These are phyloP conservation scores for Coelopa frigida DNA, from an alignment of 1,140 invertebrate genomes.

Conservation along the genomic window DNA sequence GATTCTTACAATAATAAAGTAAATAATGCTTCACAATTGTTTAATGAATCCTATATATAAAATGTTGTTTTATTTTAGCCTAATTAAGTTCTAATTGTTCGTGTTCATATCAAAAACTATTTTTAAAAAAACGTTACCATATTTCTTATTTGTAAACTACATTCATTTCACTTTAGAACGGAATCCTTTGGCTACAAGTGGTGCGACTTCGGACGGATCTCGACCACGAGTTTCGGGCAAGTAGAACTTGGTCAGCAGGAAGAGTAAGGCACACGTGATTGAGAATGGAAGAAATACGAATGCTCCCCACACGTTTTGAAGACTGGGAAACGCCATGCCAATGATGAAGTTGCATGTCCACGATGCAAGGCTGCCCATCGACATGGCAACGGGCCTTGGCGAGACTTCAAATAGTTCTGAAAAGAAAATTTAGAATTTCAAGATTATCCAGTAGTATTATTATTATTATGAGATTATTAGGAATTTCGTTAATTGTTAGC, in stretches of 20 bases:
- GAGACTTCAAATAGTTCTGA: constrained; percentile 80
- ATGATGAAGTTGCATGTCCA: constrained; percentile 88
- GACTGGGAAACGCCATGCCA: constrained; percentile 67
- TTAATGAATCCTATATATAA: too few species aligned
- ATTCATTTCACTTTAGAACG: constrained; percentile 37
- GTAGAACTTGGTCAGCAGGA: constrained; percentile 58
- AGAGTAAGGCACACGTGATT: constrained; percentile 51
- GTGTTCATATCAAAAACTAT: too few species aligned
- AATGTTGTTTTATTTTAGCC: too few species aligned
- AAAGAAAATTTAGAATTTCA: constrained; percentile 21
- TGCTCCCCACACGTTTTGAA: constrained; percentile 57
- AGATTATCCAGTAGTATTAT: not conserved
- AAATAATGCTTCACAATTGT: too few species aligned
- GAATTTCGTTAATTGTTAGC: constrained; percentile 2
- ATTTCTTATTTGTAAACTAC: too few species aligned
- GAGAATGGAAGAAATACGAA: constrained; percentile 68
- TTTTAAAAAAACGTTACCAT: too few species aligned
- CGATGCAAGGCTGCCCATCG: constrained; percentile 79
- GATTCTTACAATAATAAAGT: too few species aligned
- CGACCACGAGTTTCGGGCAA: constrained; percentile 64
- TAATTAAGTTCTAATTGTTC: too few species aligned
- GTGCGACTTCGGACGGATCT: constrained; percentile 54
- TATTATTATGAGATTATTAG: not conserved
- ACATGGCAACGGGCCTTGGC: constrained; percentile 76
- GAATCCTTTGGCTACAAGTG: constrained; percentile 48